These are phyloP conservation scores for Blastobasis lacticolella DNA, from an alignment of 2,888 invertebrate species.

Conservation along the genomic window DNA sequence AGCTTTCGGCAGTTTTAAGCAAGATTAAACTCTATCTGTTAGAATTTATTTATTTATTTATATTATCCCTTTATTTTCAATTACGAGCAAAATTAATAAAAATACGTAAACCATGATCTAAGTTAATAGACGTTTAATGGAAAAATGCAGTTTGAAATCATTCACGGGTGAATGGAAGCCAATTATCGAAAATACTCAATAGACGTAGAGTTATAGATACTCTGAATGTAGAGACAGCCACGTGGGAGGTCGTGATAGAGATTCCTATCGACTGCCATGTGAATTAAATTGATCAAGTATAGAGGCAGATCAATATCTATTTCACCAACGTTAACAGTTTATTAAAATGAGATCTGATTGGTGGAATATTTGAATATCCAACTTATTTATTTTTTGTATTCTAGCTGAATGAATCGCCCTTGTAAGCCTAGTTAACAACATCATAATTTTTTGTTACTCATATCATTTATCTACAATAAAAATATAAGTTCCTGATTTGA, in stretches of 20 bases:
- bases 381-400: too few species aligned
- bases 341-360: not conserved
- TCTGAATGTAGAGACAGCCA: conserved; percentile 20
- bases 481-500: too few species aligned
- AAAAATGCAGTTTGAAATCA: conserved; percentile 6
- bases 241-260: conserved; percentile 41
- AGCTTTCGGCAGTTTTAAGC: not conserved
- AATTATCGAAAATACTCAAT: conserved; percentile 37
- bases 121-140: not conserved
- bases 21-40: not conserved
- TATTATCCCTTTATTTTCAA: too few species aligned
- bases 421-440: too few species aligned
- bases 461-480: too few species aligned
- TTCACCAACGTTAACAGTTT: conserved; percentile 11
- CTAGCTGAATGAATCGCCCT: too few species aligned
- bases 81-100: too few species aligned
- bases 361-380: not conserved
- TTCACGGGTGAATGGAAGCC: conserved; percentile 30
- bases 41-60: too few species aligned
- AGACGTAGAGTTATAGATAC: conserved; percentile 19
- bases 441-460: too few species aligned
- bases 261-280: conserved; percentile 25
- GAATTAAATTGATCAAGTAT: conserved; percentile 31
- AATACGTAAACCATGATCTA: too few species aligned
- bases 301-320: conserved; percentile 15